phyloP scores from a whole-genome alignment of 2,113 vertebrate species.

The Dascyllus trimaculatus region DNA sequence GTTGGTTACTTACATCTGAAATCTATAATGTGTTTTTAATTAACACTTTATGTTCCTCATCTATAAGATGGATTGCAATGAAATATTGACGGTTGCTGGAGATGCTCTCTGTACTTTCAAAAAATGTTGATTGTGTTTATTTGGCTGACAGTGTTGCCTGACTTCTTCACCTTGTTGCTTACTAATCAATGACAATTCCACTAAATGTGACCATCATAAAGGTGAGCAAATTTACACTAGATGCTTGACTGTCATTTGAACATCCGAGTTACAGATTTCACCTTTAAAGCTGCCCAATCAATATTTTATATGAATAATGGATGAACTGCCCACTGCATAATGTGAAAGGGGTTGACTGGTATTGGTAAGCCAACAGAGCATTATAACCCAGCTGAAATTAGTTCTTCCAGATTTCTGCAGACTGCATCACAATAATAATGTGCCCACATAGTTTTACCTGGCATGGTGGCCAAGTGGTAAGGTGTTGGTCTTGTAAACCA shows the following conservation, averaged over 20 bases:
- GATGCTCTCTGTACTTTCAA: neutral
- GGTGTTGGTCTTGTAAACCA: too few relatives aligned
- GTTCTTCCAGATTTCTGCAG: too few relatives aligned
- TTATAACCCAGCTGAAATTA: too few relatives aligned
- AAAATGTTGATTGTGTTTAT: neutral
- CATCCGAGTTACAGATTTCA: neutral
- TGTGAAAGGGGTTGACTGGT: too few relatives aligned
- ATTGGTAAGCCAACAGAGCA: too few relatives aligned
- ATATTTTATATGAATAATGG: too few relatives aligned
- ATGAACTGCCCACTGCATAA: too few relatives aligned
- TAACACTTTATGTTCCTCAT: neutral
- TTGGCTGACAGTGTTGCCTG: neutral
- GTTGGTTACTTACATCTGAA: conserved; percentile 4
- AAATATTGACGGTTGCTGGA: neutral
- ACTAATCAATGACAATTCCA: neutral
- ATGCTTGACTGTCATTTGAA: neutral
- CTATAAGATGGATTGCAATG: neutral
- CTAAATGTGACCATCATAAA: neutral
- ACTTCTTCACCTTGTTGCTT: neutral
- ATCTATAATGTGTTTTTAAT: conserved; percentile 29
- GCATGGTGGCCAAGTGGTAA: too few relatives aligned
- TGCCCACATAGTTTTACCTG: too few relatives aligned
- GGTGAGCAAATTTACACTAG: too few relatives aligned
- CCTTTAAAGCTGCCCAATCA: neutral
- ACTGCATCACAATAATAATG: too few relatives aligned